phyloP scores from a whole-genome alignment of 2,888 invertebrate genomes.

The Lithosia quadra region DNA sequence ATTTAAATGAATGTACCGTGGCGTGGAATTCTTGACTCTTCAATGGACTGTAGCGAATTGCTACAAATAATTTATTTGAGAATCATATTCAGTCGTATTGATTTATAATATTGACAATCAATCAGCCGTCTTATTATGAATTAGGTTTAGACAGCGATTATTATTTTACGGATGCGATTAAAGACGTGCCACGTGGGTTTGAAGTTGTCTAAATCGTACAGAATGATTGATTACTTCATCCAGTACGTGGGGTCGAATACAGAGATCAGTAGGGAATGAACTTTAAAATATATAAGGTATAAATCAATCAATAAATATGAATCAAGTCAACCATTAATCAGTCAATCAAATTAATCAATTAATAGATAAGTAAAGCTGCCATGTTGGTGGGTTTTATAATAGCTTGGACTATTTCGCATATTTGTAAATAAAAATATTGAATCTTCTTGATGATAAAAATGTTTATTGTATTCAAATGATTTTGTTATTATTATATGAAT shows the following conservation, averaged over 20 bases:
- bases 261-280: background rate
- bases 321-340: background rate
- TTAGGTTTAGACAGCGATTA: background rate
- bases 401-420: too few relatives aligned
- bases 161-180: too few relatives aligned
- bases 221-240: too few relatives aligned
- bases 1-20: slow-evolving; percentile 30
- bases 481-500: background rate
- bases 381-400: too few relatives aligned
- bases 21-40: background rate
- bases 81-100: background rate
- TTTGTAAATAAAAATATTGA: background rate
- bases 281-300: background rate
- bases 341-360: background rate
- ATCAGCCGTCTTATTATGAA: too few relatives aligned
- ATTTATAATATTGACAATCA: background rate
- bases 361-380: background rate
- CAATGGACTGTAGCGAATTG: slow-evolving; percentile 13
- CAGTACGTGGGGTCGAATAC: background rate
- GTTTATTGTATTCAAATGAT: background rate
- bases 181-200: too few relatives aligned
- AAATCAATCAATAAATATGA: background rate
- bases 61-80: background rate
- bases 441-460: background rate
- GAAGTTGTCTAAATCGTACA: too few relatives aligned